phyloP scores from a whole-genome alignment of 2,797 vertebrate species.

The Leptoclinus maculatus region DNA sequence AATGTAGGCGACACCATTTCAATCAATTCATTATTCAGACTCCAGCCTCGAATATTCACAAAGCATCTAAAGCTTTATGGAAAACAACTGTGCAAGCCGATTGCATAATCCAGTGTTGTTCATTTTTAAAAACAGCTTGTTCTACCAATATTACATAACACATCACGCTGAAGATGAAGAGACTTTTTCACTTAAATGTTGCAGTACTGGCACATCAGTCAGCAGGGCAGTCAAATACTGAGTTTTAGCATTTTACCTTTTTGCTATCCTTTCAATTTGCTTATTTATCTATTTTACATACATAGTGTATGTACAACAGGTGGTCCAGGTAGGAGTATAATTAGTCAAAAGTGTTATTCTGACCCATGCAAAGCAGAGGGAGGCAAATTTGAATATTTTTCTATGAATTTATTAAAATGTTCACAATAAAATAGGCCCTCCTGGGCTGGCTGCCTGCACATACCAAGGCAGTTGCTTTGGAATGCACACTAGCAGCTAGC shows the following conservation, averaged over 20 bases:
- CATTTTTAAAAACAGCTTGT: background rate
- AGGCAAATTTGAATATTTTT: background rate
- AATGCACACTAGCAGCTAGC: background rate
- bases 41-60: slow-evolving; percentile 7
- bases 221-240: background rate
- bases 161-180: background rate
- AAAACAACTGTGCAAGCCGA: slow-evolving; percentile 1
- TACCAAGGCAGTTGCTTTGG: background rate
- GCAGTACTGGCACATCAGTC: background rate
- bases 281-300: background rate
- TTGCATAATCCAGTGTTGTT: background rate
- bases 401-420: background rate
- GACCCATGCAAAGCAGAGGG: too few species aligned
- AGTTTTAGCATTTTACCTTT: background rate
- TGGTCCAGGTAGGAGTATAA: background rate
- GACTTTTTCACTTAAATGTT: background rate
- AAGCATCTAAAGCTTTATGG: background rate
- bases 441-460: background rate
- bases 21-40: slow-evolving; percentile 15
- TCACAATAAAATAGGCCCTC: background rate
- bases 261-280: background rate
- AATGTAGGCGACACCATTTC: slow-evolving; percentile 19
- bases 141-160: background rate
- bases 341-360: background rate
- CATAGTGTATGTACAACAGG: background rate